phyloP scores from a whole-genome alignment of 2,888 invertebrate species.

The Tanypteryx hageni region DNA sequence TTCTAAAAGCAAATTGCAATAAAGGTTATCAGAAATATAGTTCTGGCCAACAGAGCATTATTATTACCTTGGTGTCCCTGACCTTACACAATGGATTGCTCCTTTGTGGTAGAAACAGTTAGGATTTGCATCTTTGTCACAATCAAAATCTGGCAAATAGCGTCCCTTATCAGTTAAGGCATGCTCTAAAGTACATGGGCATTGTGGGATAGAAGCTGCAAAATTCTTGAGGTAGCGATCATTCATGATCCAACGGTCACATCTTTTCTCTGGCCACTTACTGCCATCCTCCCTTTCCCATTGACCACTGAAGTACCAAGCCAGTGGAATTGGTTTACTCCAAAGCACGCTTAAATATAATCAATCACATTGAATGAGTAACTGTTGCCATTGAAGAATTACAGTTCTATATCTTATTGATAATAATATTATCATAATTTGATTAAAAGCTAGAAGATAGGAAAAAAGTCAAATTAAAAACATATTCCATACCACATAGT shows the following conservation, averaged over 20 bases:
- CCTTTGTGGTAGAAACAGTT: conserved; percentile 92
- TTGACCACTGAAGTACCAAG: conserved; percentile 94
- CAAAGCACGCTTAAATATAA: conserved; percentile 81
- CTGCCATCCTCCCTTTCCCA: conserved; percentile 89
- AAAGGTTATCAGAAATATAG: not conserved
- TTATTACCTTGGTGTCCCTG: conserved; percentile 90
- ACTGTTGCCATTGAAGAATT: not conserved
- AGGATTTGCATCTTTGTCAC: conserved; percentile 94
- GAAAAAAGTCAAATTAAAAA: not conserved
- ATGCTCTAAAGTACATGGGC: conserved; percentile 95
- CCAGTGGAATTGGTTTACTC: conserved; percentile 94
- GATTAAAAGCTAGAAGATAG: not conserved
- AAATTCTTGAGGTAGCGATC: conserved; percentile 91
- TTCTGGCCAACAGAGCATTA: not conserved
- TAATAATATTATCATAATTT: conserved; percentile 33
- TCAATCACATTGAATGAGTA: not conserved
- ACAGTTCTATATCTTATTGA: not conserved
- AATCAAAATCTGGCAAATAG: conserved; percentile 92
- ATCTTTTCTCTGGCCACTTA: conserved; percentile 89
- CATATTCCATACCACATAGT: not conserved
- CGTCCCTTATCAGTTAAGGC: conserved; percentile 95
- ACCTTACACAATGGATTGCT: conserved; percentile 94
- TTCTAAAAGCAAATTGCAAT: not conserved
- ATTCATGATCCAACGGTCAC: conserved; percentile 93
- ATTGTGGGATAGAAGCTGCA: conserved; percentile 85